Percentiles rank a stretch among this genome's conserved stretches.
phyloP scores from a whole-genome alignment of 2,797 vertebrate species.

The Takifugu ocellatus region DNA sequence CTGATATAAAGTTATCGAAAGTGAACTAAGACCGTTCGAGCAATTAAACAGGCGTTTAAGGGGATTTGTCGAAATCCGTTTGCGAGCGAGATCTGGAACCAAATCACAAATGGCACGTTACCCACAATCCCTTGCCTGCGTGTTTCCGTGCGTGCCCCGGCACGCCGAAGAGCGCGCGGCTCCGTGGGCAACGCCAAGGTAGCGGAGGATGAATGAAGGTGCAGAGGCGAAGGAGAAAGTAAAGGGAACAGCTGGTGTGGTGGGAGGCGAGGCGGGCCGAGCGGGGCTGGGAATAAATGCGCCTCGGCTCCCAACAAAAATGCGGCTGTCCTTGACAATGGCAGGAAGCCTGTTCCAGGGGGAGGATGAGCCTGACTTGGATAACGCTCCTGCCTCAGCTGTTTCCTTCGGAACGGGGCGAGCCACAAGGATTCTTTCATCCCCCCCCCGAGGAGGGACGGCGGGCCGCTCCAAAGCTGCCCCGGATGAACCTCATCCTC shows the following conservation, averaged over 20 bases:
- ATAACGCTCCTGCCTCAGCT: slow-evolving; percentile 53
- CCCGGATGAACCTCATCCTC: slow-evolving; percentile 8
- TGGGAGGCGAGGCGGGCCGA: slow-evolving; percentile 49
- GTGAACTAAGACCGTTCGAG: not conserved
- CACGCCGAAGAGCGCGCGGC: slow-evolving; percentile 23
- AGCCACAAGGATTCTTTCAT: slow-evolving; percentile 42
- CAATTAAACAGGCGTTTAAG: not conserved
- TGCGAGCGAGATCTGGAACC: slow-evolving; percentile 8
- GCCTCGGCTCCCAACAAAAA: slow-evolving; percentile 52
- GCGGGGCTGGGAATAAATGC: slow-evolving; percentile 46
- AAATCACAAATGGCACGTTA: slow-evolving; percentile 1
- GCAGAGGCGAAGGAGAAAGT: slow-evolving; percentile 16
- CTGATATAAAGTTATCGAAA: slow-evolving; percentile 1
- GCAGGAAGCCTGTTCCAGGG: slow-evolving; percentile 50
- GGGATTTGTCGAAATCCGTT: not conserved
- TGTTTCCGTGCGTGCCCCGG: slow-evolving; percentile 10
- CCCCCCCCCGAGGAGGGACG: slow-evolving; percentile 25
- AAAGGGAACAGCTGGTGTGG: slow-evolving; percentile 55
- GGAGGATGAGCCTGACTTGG: slow-evolving; percentile 45
- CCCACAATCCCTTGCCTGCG: slow-evolving; percentile 4
- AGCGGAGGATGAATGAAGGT: slow-evolving; percentile 17
- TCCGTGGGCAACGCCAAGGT: slow-evolving; percentile 26
- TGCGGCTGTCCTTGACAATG: slow-evolving; percentile 55
- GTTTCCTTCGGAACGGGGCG: slow-evolving; percentile 52
- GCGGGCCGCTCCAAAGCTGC: slow-evolving; percentile 14